Percentiles rank a stretch among this genome's conserved stretches.
These are phyloP conservation scores for Balearica regulorum DNA, from an alignment of 2,797 vertebrate species.

Conservation along the genomic window DNA sequence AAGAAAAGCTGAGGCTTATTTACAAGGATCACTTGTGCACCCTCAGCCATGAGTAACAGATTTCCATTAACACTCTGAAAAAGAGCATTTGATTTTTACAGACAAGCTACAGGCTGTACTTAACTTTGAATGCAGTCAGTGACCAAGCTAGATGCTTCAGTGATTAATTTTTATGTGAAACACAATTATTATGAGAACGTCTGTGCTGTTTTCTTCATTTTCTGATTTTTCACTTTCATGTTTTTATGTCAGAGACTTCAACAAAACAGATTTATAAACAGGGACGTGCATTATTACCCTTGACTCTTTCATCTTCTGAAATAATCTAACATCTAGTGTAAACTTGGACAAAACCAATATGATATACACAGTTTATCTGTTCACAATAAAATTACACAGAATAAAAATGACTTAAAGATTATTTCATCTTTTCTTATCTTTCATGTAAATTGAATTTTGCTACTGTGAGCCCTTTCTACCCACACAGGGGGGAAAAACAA, in stretches of 20 bases:
- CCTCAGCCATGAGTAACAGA: slow-evolving; percentile 27
- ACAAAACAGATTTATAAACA: slow-evolving; percentile 38
- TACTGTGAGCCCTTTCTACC: background rate
- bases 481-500: background rate
- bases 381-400: slow-evolving; percentile 59
- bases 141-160: slow-evolving; percentile 27
- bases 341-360: slow-evolving; percentile 44
- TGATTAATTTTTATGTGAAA: slow-evolving; percentile 54
- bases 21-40: slow-evolving; percentile 49
- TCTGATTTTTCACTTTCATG: slow-evolving; percentile 45
- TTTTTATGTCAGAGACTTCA: slow-evolving; percentile 27
- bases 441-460: slow-evolving; percentile 49
- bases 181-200: slow-evolving; percentile 47
- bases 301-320: slow-evolving; percentile 46
- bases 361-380: slow-evolving; percentile 33
- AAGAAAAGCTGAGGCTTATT: slow-evolving; percentile 55
- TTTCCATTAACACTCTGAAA: slow-evolving; percentile 46
- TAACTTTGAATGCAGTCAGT: slow-evolving; percentile 51
- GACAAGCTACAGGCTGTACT: slow-evolving; percentile 48
- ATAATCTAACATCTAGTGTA: slow-evolving; percentile 35
- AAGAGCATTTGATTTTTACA: slow-evolving; percentile 55
- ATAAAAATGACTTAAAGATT: slow-evolving; percentile 56
- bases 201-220: slow-evolving; percentile 31
- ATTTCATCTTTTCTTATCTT: slow-evolving; percentile 48
- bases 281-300: slow-evolving; percentile 17